phyloP scores from a whole-genome alignment of 30 jellyfish, hydroid and myxozoan genomes.

The Turritopsis rubra region DNA sequence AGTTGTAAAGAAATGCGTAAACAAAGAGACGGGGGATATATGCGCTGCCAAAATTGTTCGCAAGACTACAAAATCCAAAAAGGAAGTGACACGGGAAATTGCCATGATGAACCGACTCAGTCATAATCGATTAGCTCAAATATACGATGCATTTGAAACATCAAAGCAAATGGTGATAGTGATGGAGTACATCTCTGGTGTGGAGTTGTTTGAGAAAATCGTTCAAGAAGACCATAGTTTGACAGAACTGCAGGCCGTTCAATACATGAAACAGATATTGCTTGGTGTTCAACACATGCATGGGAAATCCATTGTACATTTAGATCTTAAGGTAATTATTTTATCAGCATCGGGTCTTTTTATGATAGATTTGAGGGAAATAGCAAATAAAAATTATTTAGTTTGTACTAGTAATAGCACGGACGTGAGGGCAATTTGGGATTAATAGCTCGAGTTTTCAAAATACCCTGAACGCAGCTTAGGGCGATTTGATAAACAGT shows the following conservation, averaged over 20 bases:
- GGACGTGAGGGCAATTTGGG: too few species aligned
- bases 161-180: conserved; percentile 55
- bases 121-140: conserved; percentile 52
- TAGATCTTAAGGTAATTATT: conserved; percentile 68
- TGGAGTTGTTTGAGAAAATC: conserved; percentile 83
- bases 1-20: conserved; percentile 71
- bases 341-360: too few species aligned
- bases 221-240: conserved; percentile 59
- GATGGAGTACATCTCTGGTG: conserved; percentile 86
- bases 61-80: conserved; percentile 54
- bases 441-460: too few species aligned
- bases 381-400: too few species aligned
- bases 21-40: conserved; percentile 32
- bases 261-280: conserved; percentile 66
- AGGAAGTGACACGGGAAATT: conserved; percentile 59
- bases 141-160: conserved; percentile 65
- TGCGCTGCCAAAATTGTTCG: conserved; percentile 80
- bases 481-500: too few species aligned
- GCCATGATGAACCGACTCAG: conserved; percentile 61
- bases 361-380: too few species aligned
- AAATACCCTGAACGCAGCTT: too few species aligned
- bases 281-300: conserved; percentile 87
- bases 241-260: conserved; percentile 80
- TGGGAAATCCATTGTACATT: conserved; percentile 70
- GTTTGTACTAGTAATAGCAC: neutral